phyloP scores from a whole-genome alignment of 2,888 invertebrate genomes.

The Epinotia brunnichana region DNA sequence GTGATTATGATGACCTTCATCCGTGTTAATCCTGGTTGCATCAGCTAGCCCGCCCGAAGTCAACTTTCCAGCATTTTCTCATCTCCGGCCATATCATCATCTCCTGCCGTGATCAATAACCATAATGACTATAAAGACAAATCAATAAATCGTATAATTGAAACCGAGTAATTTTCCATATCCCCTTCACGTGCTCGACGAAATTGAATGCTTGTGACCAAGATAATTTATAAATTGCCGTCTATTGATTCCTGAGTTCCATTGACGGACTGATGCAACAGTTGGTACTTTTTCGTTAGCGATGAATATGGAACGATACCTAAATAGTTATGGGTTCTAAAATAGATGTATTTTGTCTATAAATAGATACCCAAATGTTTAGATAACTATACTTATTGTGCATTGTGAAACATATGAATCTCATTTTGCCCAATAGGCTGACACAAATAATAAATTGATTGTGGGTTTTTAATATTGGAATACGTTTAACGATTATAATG shows the following conservation, averaged over 20 bases:
- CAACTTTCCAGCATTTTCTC: no score
- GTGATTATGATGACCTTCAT: no score
- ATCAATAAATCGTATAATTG: conserved; percentile 1
- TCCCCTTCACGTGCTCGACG: conserved; percentile 13
- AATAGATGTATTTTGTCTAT: conserved; percentile 7
- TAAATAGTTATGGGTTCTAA: not conserved
- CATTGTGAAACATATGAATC: no score
- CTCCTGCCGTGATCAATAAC: not conserved
- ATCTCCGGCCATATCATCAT: no score
- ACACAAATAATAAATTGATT: no score
- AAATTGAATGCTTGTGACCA: conserved; percentile 18
- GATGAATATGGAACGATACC: not conserved
- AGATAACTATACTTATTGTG: no score
- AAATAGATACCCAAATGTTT: not conserved
- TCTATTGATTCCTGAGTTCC: conserved; percentile 16
- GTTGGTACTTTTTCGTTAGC: conserved; percentile 21
- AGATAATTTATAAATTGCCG: conserved; percentile 17
- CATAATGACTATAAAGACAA: not conserved
- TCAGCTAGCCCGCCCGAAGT: no score
- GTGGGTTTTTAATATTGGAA: no score
- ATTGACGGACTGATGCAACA: conserved; percentile 28
- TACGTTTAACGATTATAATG: no score
- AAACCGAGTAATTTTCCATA: conserved; percentile 19
- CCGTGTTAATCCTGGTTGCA: no score
- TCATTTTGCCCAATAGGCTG: no score